Evolutionary conservation across 2,888 invertebrate genomes (phyloP).

Genomic region (Hoplodrina blanda): DNA sequence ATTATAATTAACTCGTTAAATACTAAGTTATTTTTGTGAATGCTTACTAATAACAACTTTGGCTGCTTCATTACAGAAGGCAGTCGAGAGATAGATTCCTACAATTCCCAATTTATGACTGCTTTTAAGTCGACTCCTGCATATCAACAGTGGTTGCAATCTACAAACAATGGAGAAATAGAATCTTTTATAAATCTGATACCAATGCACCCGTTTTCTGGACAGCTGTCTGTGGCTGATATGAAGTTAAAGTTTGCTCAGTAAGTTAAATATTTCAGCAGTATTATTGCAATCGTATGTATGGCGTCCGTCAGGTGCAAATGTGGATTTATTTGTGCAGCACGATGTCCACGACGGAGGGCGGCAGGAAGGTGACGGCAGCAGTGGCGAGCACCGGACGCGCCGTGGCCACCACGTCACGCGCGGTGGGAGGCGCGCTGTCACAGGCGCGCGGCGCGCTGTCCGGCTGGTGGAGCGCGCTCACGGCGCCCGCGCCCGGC

Average conservation of each 20-base stretch:
- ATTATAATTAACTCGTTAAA: neutral
- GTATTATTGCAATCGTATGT: neutral
- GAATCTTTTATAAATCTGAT: conserved; percentile 93
- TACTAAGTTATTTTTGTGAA: conserved; percentile 1
- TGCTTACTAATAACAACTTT: conserved; percentile 12
- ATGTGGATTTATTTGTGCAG: conserved; percentile 84
- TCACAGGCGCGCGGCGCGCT: conserved; percentile 97
- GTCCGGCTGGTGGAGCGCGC: conserved; percentile 95
- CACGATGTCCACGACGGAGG: conserved; percentile 98
- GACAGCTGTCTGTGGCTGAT: conserved; percentile 98
- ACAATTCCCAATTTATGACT: conserved; percentile 95
- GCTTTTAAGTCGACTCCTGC: conserved; percentile 97
- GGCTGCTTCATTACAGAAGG: conserved; percentile 90
- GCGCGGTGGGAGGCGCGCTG: conserved; percentile 94
- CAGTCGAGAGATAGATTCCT: conserved; percentile 96
- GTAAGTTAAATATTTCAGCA: conserved; percentile 90
- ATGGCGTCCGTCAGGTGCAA: neutral
- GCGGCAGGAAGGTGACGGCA: conserved; percentile 97
- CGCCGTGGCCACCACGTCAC: conserved; percentile 93
- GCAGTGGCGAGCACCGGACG: conserved; percentile 97
- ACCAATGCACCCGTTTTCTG: conserved; percentile 98
- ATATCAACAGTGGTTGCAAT: conserved; percentile 95
- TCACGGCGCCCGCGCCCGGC: conserved; percentile 75
- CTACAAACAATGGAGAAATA: conserved; percentile 90
- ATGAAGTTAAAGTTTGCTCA: conserved; percentile 97